Evolutionary conservation across 2,797 vertebrate genomes (phyloP).

Genomic region (Sebastes glaucus): DNA sequence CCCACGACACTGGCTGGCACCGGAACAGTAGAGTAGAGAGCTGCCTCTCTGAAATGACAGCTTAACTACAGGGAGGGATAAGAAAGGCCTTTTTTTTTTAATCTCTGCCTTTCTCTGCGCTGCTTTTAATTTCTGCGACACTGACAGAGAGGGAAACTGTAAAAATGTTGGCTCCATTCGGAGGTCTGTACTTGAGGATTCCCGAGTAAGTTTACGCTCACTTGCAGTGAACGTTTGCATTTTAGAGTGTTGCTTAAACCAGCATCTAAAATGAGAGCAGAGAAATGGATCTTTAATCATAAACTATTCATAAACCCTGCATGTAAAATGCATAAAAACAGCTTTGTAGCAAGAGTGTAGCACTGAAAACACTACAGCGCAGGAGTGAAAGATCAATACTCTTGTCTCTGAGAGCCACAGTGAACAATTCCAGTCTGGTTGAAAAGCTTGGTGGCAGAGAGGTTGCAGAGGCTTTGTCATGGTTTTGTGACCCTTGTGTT

Average conservation of each 20-base stretch:
- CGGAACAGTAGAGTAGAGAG: conserved; percentile 30
- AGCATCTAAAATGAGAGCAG: neutral
- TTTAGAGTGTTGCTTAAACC: neutral
- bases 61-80: conserved; percentile 33
- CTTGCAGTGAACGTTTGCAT: neutral
- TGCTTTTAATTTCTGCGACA: neutral
- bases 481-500: conserved; percentile 21
- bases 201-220: neutral
- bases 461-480: conserved; percentile 24
- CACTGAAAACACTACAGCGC: too few relatives aligned
- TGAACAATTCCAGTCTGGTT: conserved; percentile 9
- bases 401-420: neutral
- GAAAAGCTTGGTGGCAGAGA: conserved; percentile 29
- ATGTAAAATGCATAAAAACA: neutral
- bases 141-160: conserved; percentile 4
- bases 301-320: conserved; percentile 14
- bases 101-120: neutral
- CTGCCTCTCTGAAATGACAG: conserved; percentile 47
- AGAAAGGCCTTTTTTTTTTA: conserved; percentile 8
- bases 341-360: neutral
- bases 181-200: conserved; percentile 27
- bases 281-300: neutral
- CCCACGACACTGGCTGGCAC: conserved; percentile 28
- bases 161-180: conserved; percentile 12
- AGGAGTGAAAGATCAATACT: conserved; percentile 15